A percentile compares a stretch with the other conserved stretches of the same genome.
These are phyloP conservation scores for Drosophila littoralis DNA, from an alignment of 1,140 invertebrate genomes.

Conservation along the genomic window DNA sequence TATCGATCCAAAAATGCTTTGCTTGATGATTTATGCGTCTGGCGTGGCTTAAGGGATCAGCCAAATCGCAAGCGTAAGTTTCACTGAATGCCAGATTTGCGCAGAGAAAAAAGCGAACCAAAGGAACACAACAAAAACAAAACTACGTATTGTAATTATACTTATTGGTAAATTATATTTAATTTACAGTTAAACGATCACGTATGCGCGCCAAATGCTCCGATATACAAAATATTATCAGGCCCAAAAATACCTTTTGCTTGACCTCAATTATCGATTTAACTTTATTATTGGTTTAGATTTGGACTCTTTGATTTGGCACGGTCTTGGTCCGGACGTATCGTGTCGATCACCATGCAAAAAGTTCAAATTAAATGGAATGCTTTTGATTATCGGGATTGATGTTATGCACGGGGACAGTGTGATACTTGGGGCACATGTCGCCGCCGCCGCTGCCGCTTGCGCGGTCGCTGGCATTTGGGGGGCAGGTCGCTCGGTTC, in stretches of 20 bases:
- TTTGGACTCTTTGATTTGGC: constrained; percentile 68
- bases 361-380: constrained; percentile 80
- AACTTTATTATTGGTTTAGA: constrained; percentile 85
- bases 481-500: constrained; percentile 75
- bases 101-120: not conserved
- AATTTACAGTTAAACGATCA: constrained; percentile 84
- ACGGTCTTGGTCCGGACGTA: constrained; percentile 36
- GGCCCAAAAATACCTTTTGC: constrained; percentile 45
- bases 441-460: constrained; percentile 21
- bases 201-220: constrained; percentile 67
- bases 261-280: constrained; percentile 85
- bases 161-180: constrained; percentile 84
- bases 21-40: constrained; percentile 76
- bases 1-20: constrained; percentile 62
- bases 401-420: constrained; percentile 1
- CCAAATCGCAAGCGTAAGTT: constrained; percentile 56
- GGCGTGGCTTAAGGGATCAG: constrained; percentile 70
- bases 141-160: constrained; percentile 80
- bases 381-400: constrained; percentile 75
- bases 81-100: constrained; percentile 29
- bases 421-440: constrained; percentile 35
- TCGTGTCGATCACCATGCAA: constrained; percentile 41
- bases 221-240: constrained; percentile 31
- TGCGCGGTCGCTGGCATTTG: constrained; percentile 47
- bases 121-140: constrained; percentile 34